Conservation (phyloP, 2,888 invertebrate genomes). For the Zaprionus bogoriensis region DNA sequence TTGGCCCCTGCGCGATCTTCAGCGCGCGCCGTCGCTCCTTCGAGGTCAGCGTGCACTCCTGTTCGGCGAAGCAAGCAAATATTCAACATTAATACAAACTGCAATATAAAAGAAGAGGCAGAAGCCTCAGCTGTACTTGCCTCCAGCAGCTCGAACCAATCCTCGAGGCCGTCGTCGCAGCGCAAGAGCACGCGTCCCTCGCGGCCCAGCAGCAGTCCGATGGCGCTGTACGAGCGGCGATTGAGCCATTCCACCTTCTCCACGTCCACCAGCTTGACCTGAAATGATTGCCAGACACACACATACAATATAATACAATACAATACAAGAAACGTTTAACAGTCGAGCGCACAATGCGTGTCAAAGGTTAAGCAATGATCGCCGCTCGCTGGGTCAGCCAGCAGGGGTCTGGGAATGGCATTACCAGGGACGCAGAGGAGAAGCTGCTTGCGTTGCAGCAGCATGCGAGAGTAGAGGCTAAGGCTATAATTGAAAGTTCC, state of each 20-base stretch:
- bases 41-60: conserved; percentile 86
- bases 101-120: not conserved
- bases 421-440: not conserved
- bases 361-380: conserved; percentile 57
- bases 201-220: conserved; percentile 84
- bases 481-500: not conserved
- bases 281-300: conserved; percentile 31
- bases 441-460: not conserved
- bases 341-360: conserved; percentile 43
- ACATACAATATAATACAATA: conserved; percentile 20
- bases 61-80: conserved; percentile 10
- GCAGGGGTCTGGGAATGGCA: conserved; percentile 44
- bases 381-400: conserved; percentile 29
- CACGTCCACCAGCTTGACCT: conserved; percentile 86
- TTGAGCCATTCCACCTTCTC: conserved; percentile 87
- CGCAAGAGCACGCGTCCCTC: conserved; percentile 83
- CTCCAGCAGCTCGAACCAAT: conserved; percentile 87
- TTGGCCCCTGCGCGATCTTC: conserved; percentile 83
- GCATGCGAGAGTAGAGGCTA: no score
- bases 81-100: not conserved
- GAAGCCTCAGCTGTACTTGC: conserved; percentile 68
- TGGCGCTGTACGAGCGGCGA: conserved; percentile 86
- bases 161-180: conserved; percentile 85
- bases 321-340: conserved; percentile 31
- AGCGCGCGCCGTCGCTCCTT: conserved; percentile 86